Base-by-base conservation (phyloP, 2,113 vertebrate species). In the Tursiops truncatus region DNA sequence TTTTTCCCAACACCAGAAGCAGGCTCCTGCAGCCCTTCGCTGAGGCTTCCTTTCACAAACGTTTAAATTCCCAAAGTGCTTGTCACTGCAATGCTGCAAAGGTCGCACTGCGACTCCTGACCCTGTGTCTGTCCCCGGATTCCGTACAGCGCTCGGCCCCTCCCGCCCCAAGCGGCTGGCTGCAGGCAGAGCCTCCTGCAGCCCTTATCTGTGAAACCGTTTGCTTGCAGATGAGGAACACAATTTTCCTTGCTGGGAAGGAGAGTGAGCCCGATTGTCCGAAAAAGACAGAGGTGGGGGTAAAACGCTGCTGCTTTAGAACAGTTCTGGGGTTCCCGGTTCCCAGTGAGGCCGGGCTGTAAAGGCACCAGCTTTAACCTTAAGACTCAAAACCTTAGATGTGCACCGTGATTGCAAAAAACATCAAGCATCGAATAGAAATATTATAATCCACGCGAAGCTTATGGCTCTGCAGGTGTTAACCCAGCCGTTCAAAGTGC, bases 61-160 rank as follows among this genome's bases (percentile, higher is more conserved):
- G 91, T 98, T 97, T 95, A 94, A 97, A 98, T 98, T 98, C 91
- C 33, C 83, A 83, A 96, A 74, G 63, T 26, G 11, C 65, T 97
- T 23, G 44, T 94, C 74, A 82, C 79, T 96, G 79, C 0, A 2
- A 95, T 87, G 97, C 96, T 93, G 58, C 47, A 12, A 96, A 77
- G 83, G 68, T 58, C 95, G 96, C 93, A 82, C 95, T 79, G 77
- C 80, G 91, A 81, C 96, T 97, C 94, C 91, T 65, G 93, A 92
- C 93, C 74, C 68, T 0, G 3, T 82, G 26, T 91, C 97, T 41
- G 28, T 18, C 62, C 44, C 21, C 41, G 33, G 26, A 36, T 25
- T 90, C 91, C 89, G 62, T 21, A 58, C 80, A 44, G 87, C 92
- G n/a, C 41, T 86, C 77, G 47, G 73, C 77, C 94, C 58, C 86